phyloP scores from a whole-genome alignment of 1,140 invertebrate genomes.

The Drosophila nikananu region DNA sequence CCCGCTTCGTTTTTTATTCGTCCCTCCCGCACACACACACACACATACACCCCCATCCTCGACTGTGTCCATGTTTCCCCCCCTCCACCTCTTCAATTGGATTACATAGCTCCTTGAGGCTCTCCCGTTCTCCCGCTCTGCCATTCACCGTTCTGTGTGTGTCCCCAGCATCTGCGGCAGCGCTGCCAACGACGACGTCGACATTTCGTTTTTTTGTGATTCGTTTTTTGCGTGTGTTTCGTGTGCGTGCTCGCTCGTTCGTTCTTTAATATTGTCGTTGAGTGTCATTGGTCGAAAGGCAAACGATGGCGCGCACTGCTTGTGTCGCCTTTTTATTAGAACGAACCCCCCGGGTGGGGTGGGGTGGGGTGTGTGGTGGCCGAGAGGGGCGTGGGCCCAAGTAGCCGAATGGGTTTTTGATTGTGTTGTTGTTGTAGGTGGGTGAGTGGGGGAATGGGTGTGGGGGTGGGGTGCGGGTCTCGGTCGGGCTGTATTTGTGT shows the following conservation, averaged over 20 bases:
- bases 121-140: conserved; percentile 44
- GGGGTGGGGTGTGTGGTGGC: conserved; percentile 8
- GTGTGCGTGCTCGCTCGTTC: conserved; percentile 41
- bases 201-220: conserved; percentile 77
- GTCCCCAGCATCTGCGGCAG: conserved; percentile 64
- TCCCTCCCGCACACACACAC: conserved; percentile 22
- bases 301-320: conserved; percentile 30
- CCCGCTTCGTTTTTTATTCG: conserved; percentile 73
- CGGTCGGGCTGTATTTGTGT: conserved; percentile 13
- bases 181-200: conserved; percentile 47
- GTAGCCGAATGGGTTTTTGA: conserved; percentile 77
- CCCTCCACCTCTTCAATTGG: conserved; percentile 67
- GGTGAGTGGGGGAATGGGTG: conserved; percentile 14
- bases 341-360: conserved; percentile 25
- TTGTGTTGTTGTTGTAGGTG: conserved; percentile 60
- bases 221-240: conserved; percentile 59
- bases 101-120: conserved; percentile 68
- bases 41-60: conserved; percentile 5
- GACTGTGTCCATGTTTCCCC: not conserved
- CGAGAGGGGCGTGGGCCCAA: conserved; percentile 60
- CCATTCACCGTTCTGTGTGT: conserved; percentile 37
- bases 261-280: conserved; percentile 84
- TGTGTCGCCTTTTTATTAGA: conserved; percentile 67
- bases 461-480: conserved; percentile 15
- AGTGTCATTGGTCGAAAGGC: conserved; percentile 84